Conservation (phyloP, 1,140 invertebrate species). For the Andrena cerasifolii region DNA sequence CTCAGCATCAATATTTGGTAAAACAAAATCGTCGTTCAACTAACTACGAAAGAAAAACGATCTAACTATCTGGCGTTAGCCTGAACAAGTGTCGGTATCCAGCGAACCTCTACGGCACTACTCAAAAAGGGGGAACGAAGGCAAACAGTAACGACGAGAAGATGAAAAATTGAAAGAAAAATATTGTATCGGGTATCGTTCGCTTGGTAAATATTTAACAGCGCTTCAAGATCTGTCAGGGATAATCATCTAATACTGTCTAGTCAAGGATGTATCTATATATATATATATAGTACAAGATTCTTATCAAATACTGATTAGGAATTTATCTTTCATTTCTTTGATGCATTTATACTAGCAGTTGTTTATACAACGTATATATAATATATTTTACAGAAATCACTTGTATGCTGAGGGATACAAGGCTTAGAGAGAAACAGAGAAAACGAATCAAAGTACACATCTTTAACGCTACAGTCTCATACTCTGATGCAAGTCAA, state of each 20-base stretch:
- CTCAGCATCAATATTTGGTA: not conserved
- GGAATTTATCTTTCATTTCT: not conserved
- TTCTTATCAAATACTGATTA: slow-evolving; percentile 20
- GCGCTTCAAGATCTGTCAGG: slow-evolving; percentile 13
- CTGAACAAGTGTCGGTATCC: slow-evolving; percentile 39
- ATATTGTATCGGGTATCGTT: not conserved
- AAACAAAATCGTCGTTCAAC: slow-evolving; percentile 20
- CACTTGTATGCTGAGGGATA: slow-evolving; percentile 5
- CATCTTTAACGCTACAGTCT: slow-evolving; percentile 20
- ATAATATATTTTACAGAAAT: slow-evolving; percentile 8
- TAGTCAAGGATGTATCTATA: slow-evolving; percentile 11
- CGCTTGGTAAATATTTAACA: not conserved
- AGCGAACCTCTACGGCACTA: slow-evolving; percentile 18
- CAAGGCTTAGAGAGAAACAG: not conserved
- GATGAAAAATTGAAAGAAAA: not conserved
- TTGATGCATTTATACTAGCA: slow-evolving; percentile 2
- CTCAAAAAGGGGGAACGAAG: not conserved
- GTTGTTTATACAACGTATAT: no score
- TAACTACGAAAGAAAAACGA: slow-evolving; percentile 23
- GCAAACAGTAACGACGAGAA: not conserved
- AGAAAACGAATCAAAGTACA: not conserved
- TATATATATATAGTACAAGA: slow-evolving; percentile 18
- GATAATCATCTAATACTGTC: slow-evolving; percentile 45
- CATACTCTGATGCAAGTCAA: slow-evolving; percentile 32
- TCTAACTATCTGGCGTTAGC: slow-evolving; percentile 36